Base-by-base conservation (phyloP, 2,797 vertebrate species). In the Podarcis lilfordi region DNA sequence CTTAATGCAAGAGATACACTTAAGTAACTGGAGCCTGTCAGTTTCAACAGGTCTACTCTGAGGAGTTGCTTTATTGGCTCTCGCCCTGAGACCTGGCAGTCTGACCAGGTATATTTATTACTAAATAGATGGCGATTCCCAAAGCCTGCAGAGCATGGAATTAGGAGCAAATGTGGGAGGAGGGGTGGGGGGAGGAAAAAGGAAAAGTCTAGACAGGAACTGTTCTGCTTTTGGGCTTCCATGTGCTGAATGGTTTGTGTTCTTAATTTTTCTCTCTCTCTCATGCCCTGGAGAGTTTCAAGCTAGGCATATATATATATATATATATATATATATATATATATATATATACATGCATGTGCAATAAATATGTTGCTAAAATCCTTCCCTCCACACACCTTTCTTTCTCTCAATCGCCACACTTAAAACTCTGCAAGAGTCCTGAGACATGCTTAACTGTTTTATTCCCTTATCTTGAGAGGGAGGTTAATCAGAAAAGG, bases 131-230 rank as follows among this genome's bases (percentile, higher is more conserved):
- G 35, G 59, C 93, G 95, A 94, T 94, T 94, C 93, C 82, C 93
- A 94, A 95, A 96, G 94, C 95, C 95, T 55, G 88, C n/a, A 69
- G 95, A 96, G 96, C 94, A 25, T 96, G 96, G 96, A 97, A 97
- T 96, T 94, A 96, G 94, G 95, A 97, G 94, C 96, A 96, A 97
- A 96, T 97, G 97, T 96, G 35, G n/a, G 32, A 32, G 50, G 59
- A 61, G n/a, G 17, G 50, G 29, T 6, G 23, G 27, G 9, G 37
- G 7, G 15, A 35, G 13, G 15, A 29, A 66, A 35, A 66, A 11
- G 40, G 27, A 35, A 27, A 4, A 93, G 91, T 97, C 97, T 96
- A 97, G 96, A 97, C 96, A 97, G 97, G 96, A 97, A 96, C 96
- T 94, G 92, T 92, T 94, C 93, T 89, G 95, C 92, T 93, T 79